Percentiles rank a stretch among this genome's conserved stretches.
Evolutionary conservation across 2,888 invertebrate species (phyloP).

Genomic region (Desoria tigrina): DNA sequence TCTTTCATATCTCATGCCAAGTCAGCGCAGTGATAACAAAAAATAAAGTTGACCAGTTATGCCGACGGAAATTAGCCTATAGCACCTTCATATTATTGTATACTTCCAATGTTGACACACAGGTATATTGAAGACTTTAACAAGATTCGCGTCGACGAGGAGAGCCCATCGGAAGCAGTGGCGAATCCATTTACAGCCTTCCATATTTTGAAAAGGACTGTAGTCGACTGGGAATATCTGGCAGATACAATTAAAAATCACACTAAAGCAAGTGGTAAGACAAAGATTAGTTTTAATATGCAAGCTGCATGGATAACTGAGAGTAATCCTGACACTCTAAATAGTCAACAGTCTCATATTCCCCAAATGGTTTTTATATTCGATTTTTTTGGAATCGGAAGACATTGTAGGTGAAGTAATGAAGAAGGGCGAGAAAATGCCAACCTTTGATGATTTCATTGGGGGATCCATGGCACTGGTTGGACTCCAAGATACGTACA

Average conservation of each 20-base stretch:
- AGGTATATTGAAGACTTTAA: constrained; percentile 54
- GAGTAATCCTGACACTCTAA: too few relatives aligned
- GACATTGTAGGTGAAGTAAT: constrained; percentile 48
- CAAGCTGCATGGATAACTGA: too few relatives aligned
- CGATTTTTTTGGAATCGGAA: constrained; percentile 11
- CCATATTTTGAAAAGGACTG: constrained; percentile 55
- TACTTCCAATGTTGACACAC: too few relatives aligned
- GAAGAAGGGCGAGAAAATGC: constrained; percentile 45
- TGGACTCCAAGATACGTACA: constrained; percentile 54
- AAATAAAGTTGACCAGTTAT: too few relatives aligned
- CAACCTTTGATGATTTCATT: constrained; percentile 54
- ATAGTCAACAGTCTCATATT: too few relatives aligned
- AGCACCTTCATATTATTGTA: constrained; percentile 5
- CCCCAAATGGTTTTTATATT: too few relatives aligned
- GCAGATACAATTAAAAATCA: constrained; percentile 52
- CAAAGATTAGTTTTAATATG: too few relatives aligned
- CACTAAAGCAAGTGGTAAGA: constrained; percentile 45
- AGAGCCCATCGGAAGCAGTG: constrained; percentile 47
- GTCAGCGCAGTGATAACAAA: neutral
- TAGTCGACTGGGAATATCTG: constrained; percentile 55
- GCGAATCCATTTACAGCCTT: constrained; percentile 56
- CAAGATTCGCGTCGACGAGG: constrained; percentile 34
- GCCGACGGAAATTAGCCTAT: too few relatives aligned
- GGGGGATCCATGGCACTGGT: constrained; percentile 55
- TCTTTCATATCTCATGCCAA: neutral